Conservation (phyloP, 2,888 invertebrate genomes). For the Scaeva pyrastri region DNA sequence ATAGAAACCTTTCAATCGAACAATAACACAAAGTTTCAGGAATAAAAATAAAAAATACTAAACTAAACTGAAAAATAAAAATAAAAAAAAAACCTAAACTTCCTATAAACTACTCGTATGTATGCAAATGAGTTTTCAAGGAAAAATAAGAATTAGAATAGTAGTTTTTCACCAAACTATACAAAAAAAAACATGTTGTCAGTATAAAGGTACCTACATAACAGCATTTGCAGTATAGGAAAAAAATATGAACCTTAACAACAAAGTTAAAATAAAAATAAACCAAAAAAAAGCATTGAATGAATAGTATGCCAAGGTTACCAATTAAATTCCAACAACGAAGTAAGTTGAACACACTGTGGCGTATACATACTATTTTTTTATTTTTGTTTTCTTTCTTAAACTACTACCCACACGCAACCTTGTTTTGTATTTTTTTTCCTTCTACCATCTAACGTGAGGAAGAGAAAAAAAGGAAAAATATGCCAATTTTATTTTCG, state of each 20-base stretch:
- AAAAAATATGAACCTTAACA: constrained; percentile 36
- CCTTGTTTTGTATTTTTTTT: constrained; percentile 54
- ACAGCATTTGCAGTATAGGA: neutral
- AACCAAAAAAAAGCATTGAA: neutral
- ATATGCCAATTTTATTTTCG: constrained; percentile 6
- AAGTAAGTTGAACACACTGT: constrained; percentile 32
- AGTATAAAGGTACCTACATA: neutral
- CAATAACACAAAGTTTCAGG: constrained; percentile 5
- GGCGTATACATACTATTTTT: constrained; percentile 57
- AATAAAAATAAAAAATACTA: neutral
- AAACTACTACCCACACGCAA: constrained; percentile 52
- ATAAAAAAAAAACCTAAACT: neutral
- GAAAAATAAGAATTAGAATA: constrained; percentile 34
- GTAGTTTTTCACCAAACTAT: constrained; percentile 22
- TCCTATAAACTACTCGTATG: constrained; percentile 11
- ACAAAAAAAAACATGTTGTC: constrained; percentile 1
- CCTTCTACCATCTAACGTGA: no score
- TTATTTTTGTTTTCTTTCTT: neutral
- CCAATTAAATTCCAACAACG: constrained; percentile 41
- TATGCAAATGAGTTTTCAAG: constrained; percentile 52
- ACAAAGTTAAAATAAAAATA: constrained; percentile 22
- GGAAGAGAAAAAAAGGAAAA: neutral
- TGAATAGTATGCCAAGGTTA: constrained; percentile 65
- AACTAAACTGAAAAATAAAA: neutral
- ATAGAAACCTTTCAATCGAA: constrained; percentile 19